Base-by-base conservation (phyloP, 2,888 invertebrate genomes). In the Dicranocentrus wangi region DNA sequence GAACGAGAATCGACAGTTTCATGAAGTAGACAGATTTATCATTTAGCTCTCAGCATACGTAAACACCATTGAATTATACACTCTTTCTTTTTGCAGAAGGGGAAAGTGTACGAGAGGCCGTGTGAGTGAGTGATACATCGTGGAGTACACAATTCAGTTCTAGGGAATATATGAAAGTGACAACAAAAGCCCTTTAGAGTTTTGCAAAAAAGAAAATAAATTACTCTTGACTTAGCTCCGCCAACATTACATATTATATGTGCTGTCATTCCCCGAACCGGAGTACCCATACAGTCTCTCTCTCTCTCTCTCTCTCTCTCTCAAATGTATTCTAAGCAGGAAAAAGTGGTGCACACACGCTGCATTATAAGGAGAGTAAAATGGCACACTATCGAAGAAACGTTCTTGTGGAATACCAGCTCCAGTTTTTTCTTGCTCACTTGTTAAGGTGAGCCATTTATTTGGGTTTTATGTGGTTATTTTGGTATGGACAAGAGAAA, bases 161-260 rank as follows among this genome's bases (percentile, higher is more conserved):
- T 23, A 3, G 15, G 25, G 28, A 1, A 28, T 32, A 28, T 32
- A 73, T 63, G 51, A 65, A 63, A 53, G 21, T 39, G 63, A 63
- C 53, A 65, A 65, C 21, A 55, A 65, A 65, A 51, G 53, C 69
- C 53, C 21, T 65, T 32, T 53, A 53, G 23, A 69, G 53, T 69
- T 27, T 5, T 25, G 39, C 23, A 55, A 42, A 51, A 47, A 25
- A 69, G 60, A 42, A 69, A 77, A 77, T 77, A 77, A 77, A 77
- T 77, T 69, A 61, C 69, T 51, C 68, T 77, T 77, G 76, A 68
- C 76, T 76, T 58, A 21, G 61, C 47, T 47, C 47, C 32, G 32
- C 32, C 32, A 32, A 32, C 32, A 32, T 32, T 32, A 32, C 32
- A 32, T 32, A 32, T 32, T 32, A 32, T 32, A 32, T 10, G 32